Conservation (phyloP, 2,888 invertebrate genomes). For the Caenorhabditis uteleia region DNA sequence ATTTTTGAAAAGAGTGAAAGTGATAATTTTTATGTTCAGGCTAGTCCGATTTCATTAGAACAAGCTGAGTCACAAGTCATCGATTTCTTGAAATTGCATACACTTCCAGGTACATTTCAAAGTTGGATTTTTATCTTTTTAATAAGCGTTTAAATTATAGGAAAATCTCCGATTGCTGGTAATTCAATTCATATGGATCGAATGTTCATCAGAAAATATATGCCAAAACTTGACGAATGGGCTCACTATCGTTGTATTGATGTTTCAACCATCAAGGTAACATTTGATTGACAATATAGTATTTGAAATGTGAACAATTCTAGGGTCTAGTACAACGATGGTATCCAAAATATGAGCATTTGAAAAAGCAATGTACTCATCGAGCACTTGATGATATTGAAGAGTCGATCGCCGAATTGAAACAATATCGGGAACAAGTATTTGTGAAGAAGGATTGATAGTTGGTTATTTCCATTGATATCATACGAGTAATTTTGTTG, state of each 20-base stretch:
- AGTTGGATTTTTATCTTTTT: slow-evolving; percentile 73
- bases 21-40: slow-evolving; percentile 78
- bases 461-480: no score
- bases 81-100: slow-evolving; percentile 29
- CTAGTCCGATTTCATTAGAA: slow-evolving; percentile 34
- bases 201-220: slow-evolving; percentile 75
- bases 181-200: slow-evolving; percentile 61
- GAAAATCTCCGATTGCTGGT: slow-evolving; percentile 61
- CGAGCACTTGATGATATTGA: slow-evolving; percentile 80
- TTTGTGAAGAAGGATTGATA: slow-evolving; percentile 73
- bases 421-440: slow-evolving; percentile 79
- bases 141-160: slow-evolving; percentile 75
- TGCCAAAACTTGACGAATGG: slow-evolving; percentile 81
- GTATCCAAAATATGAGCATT: slow-evolving; percentile 75
- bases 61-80: slow-evolving; percentile 42
- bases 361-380: slow-evolving; percentile 69
- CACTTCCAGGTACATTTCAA: slow-evolving; percentile 11
- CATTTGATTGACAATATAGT: slow-evolving; percentile 70
- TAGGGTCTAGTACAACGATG: slow-evolving; percentile 73
- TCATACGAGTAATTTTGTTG: no score
- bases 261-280: slow-evolving; percentile 87
- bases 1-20: slow-evolving; percentile 77
- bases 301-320: background rate
- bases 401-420: slow-evolving; percentile 76
- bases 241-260: slow-evolving; percentile 92